phyloP scores from a whole-genome alignment of 2,113 vertebrate species.

The Pseudois nayaur region DNA sequence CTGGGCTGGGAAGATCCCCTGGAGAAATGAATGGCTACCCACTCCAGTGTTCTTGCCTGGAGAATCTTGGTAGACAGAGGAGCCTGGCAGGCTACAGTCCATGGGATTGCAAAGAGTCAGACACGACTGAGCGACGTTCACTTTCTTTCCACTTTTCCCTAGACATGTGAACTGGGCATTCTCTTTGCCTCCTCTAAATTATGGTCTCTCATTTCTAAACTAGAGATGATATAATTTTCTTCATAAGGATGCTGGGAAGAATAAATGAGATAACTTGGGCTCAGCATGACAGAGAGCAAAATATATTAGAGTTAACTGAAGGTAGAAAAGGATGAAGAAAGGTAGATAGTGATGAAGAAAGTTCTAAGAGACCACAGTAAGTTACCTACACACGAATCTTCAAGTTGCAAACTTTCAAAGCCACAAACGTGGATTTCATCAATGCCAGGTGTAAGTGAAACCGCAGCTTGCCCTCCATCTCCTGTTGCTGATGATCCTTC shows the following conservation, averaged over 20 bases:
- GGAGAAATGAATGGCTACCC: background rate
- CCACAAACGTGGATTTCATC: background rate
- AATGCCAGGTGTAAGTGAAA: background rate
- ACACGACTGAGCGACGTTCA: rapidly evolving
- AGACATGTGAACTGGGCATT: background rate
- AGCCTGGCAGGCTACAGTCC: background rate
- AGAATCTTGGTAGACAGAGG: background rate
- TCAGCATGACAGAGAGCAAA: background rate
- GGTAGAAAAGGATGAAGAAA: background rate
- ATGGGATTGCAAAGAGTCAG: background rate
- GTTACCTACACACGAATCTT: background rate
- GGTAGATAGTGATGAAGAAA: background rate
- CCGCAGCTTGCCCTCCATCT: background rate
- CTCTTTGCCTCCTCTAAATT: background rate
- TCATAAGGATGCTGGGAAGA: background rate
- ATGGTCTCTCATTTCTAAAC: background rate
- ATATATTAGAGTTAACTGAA: background rate
- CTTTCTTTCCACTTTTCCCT: background rate
- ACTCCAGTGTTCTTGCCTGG: background rate
- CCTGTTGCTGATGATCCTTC: background rate
- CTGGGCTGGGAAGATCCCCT: background rate
- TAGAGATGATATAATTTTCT: background rate
- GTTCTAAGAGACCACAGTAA: background rate
- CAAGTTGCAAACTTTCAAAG: background rate
- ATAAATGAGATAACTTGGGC: background rate